A percentile compares a stretch with the other conserved stretches of the same genome.
Evolutionary conservation across 2,888 invertebrate species (phyloP).

Genomic region (Strigamia transsilvanica): DNA sequence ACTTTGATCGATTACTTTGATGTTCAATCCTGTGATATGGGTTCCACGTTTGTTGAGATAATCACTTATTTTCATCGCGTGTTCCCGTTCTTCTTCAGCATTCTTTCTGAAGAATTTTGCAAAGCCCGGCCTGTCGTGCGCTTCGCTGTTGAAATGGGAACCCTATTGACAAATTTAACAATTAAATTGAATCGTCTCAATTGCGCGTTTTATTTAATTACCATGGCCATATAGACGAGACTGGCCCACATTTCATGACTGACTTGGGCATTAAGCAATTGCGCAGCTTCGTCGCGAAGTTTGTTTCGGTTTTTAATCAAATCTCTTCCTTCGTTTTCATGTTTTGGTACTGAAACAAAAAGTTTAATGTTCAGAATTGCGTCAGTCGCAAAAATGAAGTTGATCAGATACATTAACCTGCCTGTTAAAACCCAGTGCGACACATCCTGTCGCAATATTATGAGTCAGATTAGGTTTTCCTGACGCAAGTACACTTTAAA

Average conservation of each 20-base stretch:
- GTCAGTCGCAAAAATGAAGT: background rate
- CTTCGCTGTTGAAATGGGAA: slow-evolving; percentile 80
- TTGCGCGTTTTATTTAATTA: background rate
- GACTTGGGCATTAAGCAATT: slow-evolving; percentile 44
- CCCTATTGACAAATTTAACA: slow-evolving; percentile 66
- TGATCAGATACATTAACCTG: slow-evolving; percentile 20
- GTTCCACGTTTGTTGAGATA: slow-evolving; percentile 81
- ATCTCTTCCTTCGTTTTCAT: slow-evolving; percentile 7
- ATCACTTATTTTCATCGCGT: slow-evolving; percentile 85
- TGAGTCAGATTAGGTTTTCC: slow-evolving; percentile 6
- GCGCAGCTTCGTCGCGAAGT: slow-evolving; percentile 10
- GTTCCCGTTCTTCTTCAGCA: slow-evolving; percentile 85
- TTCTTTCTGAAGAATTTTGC: slow-evolving; percentile 85
- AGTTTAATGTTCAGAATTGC: background rate
- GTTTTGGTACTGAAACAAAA: slow-evolving; percentile 1
- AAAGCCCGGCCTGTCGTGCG: slow-evolving; percentile 84
- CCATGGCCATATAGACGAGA: slow-evolving; percentile 48
- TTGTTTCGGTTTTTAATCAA: slow-evolving; percentile 14
- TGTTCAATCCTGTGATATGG: slow-evolving; percentile 28
- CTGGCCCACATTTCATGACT: slow-evolving; percentile 49
- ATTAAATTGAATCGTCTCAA: background rate
- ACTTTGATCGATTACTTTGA: background rate
- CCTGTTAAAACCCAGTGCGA: background rate
- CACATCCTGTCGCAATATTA: background rate
- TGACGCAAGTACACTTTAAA: background rate